phyloP scores from a whole-genome alignment of 2,888 invertebrate species.

The Uropetala carovei region DNA sequence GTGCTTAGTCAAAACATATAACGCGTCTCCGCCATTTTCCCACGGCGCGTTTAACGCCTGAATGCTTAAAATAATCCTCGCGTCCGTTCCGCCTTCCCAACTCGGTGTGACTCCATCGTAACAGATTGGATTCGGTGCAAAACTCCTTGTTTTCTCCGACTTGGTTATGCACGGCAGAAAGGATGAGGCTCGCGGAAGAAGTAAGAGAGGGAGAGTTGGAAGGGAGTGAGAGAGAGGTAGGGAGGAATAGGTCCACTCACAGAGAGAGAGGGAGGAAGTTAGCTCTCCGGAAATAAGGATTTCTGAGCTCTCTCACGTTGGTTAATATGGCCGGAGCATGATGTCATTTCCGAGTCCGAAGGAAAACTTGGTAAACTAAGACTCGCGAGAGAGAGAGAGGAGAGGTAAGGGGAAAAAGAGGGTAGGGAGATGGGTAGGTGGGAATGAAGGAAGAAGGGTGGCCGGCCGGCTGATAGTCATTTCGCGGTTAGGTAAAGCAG shows the following conservation, averaged over 20 bases:
- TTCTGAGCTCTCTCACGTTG: constrained; percentile 39
- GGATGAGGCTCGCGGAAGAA: neutral
- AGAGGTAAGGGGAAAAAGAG: no score
- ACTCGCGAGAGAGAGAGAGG: neutral
- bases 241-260: neutral
- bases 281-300: constrained; percentile 50
- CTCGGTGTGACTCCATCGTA: no score
- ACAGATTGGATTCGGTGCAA: no score
- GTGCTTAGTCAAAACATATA: no score
- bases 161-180: no score
- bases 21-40: no score
- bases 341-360: constrained; percentile 49
- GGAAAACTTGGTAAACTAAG: constrained; percentile 44
- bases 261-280: neutral
- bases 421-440: no score
- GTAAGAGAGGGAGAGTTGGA: neutral
- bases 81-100: no score
- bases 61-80: no score
- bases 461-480: neutral
- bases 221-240: neutral
- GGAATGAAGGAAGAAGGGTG: neutral
- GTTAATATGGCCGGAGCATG: constrained; percentile 57
- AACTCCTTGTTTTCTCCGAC: no score
- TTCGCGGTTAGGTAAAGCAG: constrained; percentile 20
- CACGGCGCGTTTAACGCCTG: no score